phyloP scores from a whole-genome alignment of 2,113 vertebrate genomes.

The Uropsilus gracilis region DNA sequence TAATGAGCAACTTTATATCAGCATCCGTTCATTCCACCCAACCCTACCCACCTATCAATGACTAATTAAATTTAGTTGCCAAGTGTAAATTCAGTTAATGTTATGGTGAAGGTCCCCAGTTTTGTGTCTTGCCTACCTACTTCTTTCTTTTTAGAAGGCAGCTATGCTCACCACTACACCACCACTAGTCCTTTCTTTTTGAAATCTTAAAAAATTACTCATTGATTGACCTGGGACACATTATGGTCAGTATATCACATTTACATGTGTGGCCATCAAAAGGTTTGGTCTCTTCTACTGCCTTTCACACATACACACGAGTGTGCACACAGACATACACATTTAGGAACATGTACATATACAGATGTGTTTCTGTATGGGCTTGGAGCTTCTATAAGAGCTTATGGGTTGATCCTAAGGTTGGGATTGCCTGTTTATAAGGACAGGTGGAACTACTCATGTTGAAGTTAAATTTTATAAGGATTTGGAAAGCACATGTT shows the following conservation, averaged over 20 bases:
- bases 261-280: not conserved
- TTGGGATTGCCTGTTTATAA: not conserved
- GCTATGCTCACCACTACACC: too few species aligned
- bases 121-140: not conserved
- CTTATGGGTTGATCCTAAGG: not conserved
- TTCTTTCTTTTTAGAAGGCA: not conserved
- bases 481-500: not conserved
- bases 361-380: not conserved
- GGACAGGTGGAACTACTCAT: not conserved
- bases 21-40: not conserved
- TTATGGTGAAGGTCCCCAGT: not conserved
- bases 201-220: slow-evolving; percentile 29
- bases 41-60: not conserved
- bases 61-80: not conserved
- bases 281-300: not conserved
- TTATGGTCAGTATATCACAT: not conserved
- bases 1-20: not conserved
- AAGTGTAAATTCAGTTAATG: not conserved
- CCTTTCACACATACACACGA: not conserved
- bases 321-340: not conserved
- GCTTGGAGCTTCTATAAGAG: not conserved
- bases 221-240: not conserved
- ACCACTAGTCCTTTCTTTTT: slow-evolving; percentile 11
- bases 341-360: not conserved
- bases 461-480: not conserved